Conservation (phyloP, 2,888 invertebrate genomes). For the Dimorphilus gyrociliatus region DNA sequence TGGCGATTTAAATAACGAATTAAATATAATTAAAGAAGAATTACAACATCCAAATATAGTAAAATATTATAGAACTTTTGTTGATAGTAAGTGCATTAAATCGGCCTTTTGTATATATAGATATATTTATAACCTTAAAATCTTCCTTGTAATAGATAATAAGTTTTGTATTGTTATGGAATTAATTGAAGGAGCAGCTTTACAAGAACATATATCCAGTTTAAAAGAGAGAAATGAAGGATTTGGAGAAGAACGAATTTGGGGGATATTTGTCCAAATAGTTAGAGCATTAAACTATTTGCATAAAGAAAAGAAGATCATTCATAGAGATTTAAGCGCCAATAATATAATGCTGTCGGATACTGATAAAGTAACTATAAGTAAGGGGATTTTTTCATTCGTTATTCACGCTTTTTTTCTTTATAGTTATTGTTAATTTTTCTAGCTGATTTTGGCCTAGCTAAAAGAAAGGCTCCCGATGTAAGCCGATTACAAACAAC, state of each 20-base stretch:
- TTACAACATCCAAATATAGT: conserved; percentile 40
- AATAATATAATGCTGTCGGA: conserved; percentile 39
- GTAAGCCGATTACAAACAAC: conserved; percentile 38
- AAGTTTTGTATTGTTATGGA: conserved; percentile 41
- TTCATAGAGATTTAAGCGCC: conserved; percentile 35
- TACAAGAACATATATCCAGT: conserved; percentile 38
- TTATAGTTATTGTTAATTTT: conserved; percentile 4
- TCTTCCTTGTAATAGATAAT: conserved; percentile 18
- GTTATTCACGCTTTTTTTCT: no score
- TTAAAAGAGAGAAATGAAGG: conserved; percentile 34
- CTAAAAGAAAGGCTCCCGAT: conserved; percentile 38
- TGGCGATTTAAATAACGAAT: conserved; percentile 38
- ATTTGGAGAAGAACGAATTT: conserved; percentile 36
- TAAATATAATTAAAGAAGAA: conserved; percentile 38
- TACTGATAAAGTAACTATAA: conserved; percentile 36
- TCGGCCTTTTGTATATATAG: not conserved
- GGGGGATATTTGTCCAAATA: conserved; percentile 39
- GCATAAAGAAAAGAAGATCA: conserved; percentile 40
- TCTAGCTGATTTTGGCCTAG: conserved; percentile 40
- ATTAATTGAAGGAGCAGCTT: conserved; percentile 38
- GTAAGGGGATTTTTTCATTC: conserved; percentile 16
- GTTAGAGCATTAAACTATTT: conserved; percentile 38
- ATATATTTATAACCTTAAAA: not conserved
- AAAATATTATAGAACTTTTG: conserved; percentile 38
- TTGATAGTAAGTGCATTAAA: conserved; percentile 24